Conservation (phyloP, 2,113 vertebrate species). For the Oenanthe melanoleuca region DNA sequence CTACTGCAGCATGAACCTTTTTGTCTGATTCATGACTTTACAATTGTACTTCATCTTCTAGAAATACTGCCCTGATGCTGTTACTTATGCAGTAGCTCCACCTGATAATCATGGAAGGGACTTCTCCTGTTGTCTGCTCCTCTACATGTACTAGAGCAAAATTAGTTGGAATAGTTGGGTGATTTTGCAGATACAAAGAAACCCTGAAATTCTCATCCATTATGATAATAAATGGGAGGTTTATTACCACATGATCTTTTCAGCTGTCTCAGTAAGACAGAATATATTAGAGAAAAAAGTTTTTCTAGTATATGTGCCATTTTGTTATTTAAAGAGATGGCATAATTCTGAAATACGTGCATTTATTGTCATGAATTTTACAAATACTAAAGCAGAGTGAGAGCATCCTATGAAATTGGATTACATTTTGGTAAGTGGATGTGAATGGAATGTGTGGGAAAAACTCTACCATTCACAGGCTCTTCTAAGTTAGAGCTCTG, state of each 20-base stretch:
- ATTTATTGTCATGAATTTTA: not conserved
- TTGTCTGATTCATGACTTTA: not conserved
- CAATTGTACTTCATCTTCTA: not conserved
- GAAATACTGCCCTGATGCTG: not conserved
- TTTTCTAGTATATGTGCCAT: not conserved
- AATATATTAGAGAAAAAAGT: not conserved
- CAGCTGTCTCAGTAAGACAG: not conserved
- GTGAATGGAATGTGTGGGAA: not conserved
- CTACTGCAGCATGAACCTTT: not conserved
- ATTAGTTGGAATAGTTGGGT: not conserved
- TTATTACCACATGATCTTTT: not conserved
- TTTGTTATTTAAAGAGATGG: not conserved
- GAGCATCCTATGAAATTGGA: not conserved
- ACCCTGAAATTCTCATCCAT: not conserved
- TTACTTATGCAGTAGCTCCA: not conserved
- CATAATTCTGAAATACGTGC: not conserved
- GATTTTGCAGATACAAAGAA: not conserved
- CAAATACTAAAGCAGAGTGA: not conserved
- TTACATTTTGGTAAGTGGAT: not conserved
- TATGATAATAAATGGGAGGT: not conserved
- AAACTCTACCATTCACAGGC: not conserved
- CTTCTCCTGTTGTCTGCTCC: not conserved
- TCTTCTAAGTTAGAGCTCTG: not conserved
- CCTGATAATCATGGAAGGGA: not conserved
- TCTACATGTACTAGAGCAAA: not conserved